Conservation (phyloP, 2,888 invertebrate species). For the Drosophila monieri region DNA sequence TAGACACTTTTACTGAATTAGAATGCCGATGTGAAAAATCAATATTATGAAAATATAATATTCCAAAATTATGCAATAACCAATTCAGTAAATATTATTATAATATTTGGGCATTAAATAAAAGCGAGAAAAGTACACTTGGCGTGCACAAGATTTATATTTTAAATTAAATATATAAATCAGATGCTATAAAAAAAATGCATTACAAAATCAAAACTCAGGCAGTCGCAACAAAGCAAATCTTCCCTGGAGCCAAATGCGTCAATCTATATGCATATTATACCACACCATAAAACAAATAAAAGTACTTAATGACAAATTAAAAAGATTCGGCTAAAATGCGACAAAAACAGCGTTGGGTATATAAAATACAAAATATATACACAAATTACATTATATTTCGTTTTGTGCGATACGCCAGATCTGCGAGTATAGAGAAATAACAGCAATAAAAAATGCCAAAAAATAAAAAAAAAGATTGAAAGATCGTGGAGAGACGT, state of each 20-base stretch:
- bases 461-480: constrained; percentile 36
- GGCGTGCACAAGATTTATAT: constrained; percentile 40
- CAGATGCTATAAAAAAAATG: constrained; percentile 31
- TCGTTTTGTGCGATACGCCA: constrained; percentile 49
- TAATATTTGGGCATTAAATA: constrained; percentile 2
- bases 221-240: constrained; percentile 10
- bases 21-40: constrained; percentile 4
- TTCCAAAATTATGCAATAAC: constrained; percentile 1
- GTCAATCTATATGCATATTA: constrained; percentile 49
- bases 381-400: constrained; percentile 55
- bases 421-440: constrained; percentile 49
- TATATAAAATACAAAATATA: constrained; percentile 7
- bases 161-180: constrained; percentile 19
- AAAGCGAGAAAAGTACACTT: background rate
- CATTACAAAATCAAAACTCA: constrained; percentile 50
- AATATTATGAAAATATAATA: background rate
- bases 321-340: constrained; percentile 34
- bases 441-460: constrained; percentile 47
- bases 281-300: constrained; percentile 32
- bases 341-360: constrained; percentile 34
- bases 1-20: constrained; percentile 11
- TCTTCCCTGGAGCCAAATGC: constrained; percentile 41
- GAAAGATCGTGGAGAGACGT: constrained; percentile 38
- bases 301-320: constrained; percentile 51
- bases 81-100: background rate